Conservation (phyloP, 1,140 invertebrate genomes). For the Rhynchophorus ferrugineus region DNA sequence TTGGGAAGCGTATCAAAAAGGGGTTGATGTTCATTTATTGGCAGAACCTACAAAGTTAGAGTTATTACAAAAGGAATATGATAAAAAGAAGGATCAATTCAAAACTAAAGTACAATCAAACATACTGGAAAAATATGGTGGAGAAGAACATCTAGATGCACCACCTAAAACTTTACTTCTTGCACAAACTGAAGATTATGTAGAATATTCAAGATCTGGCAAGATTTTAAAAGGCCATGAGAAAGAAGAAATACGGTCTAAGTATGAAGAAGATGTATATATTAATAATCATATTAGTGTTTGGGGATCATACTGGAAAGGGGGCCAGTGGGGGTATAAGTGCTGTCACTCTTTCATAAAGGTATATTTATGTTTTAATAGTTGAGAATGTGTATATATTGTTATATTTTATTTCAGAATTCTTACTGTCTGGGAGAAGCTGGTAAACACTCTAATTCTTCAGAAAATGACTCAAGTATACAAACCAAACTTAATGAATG, state of each 20-base stretch:
- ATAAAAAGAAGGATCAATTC: slow-evolving; percentile 80
- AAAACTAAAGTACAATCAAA: slow-evolving; percentile 67
- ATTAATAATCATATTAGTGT: slow-evolving; percentile 89
- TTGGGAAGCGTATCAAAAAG: slow-evolving; percentile 92
- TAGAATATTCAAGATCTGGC: slow-evolving; percentile 92
- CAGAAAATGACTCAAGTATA: slow-evolving; percentile 25
- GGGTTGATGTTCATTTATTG: slow-evolving; percentile 91
- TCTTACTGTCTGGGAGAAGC: slow-evolving; percentile 81
- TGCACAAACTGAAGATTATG: slow-evolving; percentile 93
- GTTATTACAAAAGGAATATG: slow-evolving; percentile 82
- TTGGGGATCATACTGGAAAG: slow-evolving; percentile 93
- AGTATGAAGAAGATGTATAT: slow-evolving; percentile 92
- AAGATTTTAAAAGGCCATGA: slow-evolving; percentile 80
- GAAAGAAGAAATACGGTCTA: slow-evolving; percentile 74
- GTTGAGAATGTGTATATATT: too few species aligned
- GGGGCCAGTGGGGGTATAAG: slow-evolving; percentile 90
- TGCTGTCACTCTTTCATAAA: slow-evolving; percentile 94
- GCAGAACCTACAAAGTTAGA: slow-evolving; percentile 98
- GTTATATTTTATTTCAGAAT: slow-evolving; percentile 48
- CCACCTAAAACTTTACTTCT: slow-evolving; percentile 80
- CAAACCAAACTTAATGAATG: slow-evolving; percentile 5
- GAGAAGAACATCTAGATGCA: slow-evolving; percentile 81
- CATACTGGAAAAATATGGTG: slow-evolving; percentile 83
- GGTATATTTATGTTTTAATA: too few species aligned
- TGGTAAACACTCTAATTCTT: slow-evolving; percentile 47